phyloP scores from a whole-genome alignment of 2,888 invertebrate genomes.

The Dynastes tityus region DNA sequence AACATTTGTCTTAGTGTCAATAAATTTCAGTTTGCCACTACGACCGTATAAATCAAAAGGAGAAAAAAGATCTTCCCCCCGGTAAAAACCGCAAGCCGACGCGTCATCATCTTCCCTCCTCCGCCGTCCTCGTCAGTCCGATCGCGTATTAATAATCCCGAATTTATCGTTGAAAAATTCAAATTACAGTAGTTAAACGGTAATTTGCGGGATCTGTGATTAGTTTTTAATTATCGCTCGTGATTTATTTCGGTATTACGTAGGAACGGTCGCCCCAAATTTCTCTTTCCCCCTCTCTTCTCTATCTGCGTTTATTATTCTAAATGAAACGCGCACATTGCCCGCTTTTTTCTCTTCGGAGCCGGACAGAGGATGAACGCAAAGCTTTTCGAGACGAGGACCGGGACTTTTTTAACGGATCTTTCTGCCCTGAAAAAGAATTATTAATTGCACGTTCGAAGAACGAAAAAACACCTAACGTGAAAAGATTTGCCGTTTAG shows the following conservation, averaged over 20 bases:
- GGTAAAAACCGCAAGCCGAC: not conserved
- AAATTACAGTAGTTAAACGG: constrained; percentile 55
- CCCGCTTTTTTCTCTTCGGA: constrained; percentile 3
- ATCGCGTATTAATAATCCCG: constrained; percentile 45
- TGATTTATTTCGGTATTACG: constrained; percentile 58
- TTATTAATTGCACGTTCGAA: constrained; percentile 56
- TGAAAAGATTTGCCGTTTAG: constrained; percentile 50
- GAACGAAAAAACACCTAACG: constrained; percentile 43
- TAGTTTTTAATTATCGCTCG: constrained; percentile 60
- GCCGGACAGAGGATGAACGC: constrained; percentile 31
- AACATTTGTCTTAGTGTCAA: not conserved
- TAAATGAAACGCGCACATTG: constrained; percentile 23
- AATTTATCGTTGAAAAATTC: constrained; percentile 50
- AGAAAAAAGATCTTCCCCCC: not conserved
- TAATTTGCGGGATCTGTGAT: constrained; percentile 60
- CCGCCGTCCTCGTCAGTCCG: not conserved
- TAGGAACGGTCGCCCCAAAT: constrained; percentile 20
- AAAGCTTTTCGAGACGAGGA: constrained; percentile 4
- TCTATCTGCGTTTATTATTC: constrained; percentile 17
- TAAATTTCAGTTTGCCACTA: not conserved
- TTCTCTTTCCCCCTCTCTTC: not conserved
- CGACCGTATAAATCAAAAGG: not conserved
- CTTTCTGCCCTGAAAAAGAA: constrained; percentile 49
- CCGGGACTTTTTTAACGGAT: constrained; percentile 7
- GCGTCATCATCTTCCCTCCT: not conserved